Base-by-base conservation (phyloP, 2,113 vertebrate species). In the Narcine bancroftii region DNA sequence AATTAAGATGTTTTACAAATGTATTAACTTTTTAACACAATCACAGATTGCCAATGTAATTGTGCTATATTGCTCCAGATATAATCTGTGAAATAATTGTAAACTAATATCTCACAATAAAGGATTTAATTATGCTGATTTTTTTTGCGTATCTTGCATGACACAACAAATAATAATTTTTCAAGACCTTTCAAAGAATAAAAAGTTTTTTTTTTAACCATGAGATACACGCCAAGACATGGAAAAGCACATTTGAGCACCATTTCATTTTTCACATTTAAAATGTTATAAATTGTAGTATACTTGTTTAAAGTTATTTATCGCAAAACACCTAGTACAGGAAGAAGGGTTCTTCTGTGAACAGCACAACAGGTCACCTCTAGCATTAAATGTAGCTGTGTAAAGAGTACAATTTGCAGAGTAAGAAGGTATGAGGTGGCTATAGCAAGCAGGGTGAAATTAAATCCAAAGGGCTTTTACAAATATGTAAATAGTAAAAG, bases 1-100 rank as follows among this genome's bases (percentile, higher is more conserved):
- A 91, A 91, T 91, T 63, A 39, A 91, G 42, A 91, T 45, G 63
- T 89, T 89, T 89, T 89, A 17, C 87, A 66, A 65, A 45, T 91
- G 89, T 91, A 91, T 91, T 69, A 91, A 71, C 36, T 47, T 66
- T 89, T 47, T 91, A 63, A 91, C 63, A 47, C 65, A 69, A 42
- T 65, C 33, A 53, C 26, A 42, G 47, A 42, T 69, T 69, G 26
- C 45, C 39, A 33, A 69, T 47, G 63, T 71, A 60, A 87, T 63
- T 63, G 53, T 87, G n/a, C n/a, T 60, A 60, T 17, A 60, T 87
- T 87, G n/a, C 53, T 36, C n/a, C 33, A 87, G 6, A 21, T 63
- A 60, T 87, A 56, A 89, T 33, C 83, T 56, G 13, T 65, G 85
- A 56, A 63, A 60, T 36, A 60, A 39, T 69, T 66, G 60, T 63